Evolutionary conservation across 1,140 invertebrate genomes (phyloP), one percentile per base, ranked within the genome.

Genomic region (Bicyclus anynana): DNA sequence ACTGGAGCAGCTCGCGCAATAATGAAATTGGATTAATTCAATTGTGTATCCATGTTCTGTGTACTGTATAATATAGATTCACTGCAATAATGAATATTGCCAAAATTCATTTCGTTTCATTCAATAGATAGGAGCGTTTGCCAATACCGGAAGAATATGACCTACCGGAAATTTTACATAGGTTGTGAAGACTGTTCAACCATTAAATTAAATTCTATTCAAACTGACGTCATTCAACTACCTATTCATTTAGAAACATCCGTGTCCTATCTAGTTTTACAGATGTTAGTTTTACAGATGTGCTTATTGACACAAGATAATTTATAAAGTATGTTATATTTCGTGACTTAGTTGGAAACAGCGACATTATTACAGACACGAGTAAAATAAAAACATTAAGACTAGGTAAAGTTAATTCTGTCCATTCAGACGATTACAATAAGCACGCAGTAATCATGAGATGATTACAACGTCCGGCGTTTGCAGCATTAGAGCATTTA

Each of bases 391-490:
- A 79, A 75, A 59, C 53, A 70, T 69, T 74, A 66, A 69, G 59
- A 51, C 74, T 69, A 66, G 69, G 80, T 77, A 82, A 84, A 80
- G 69, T 73, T 74, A 72, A 81, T 82, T 79, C 68, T 61, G 73
- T 61, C 62, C 70, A 59, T 53, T 61, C 59, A 67, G 60, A 74
- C 73, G 71, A 80, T 87, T 79, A 83, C 75, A 67, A 67, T 70
- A 80, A 83, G 72, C 69, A 83, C 69, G 61, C 66, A 59, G 73
- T 69, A 80, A 84, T 84, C 76, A 84, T 81, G 62, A 69, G 70
- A 81, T 79, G 69, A 83, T 83, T 84, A 83, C 75, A 46, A 57
- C 79, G 72, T 87, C 84, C 84, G 80, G 80, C 71, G 59, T 66
- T 66, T 67, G 54, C 49, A 16, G 62, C 62, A 71, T 75, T 75